Conservation (phyloP, 2,113 vertebrate genomes). For the Aspiorhynchus laticeps region DNA sequence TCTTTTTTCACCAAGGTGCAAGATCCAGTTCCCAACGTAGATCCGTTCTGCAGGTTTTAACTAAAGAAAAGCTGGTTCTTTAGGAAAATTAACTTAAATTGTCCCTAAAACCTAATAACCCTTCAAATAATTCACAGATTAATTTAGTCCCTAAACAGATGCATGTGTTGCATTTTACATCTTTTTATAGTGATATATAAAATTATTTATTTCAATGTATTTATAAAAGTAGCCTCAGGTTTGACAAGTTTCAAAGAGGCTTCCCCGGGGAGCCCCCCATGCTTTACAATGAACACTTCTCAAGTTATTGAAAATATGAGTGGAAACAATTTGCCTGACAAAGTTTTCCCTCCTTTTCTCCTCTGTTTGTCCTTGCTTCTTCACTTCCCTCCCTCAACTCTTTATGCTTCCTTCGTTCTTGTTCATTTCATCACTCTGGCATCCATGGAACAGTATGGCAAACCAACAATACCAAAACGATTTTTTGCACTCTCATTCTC, state of each 20-base stretch:
- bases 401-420: not conserved
- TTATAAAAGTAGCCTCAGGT: not conserved
- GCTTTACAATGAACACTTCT: not conserved
- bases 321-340: slow-evolving; percentile 69
- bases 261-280: not conserved
- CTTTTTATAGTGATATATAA: not conserved
- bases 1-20: not conserved
- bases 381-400: not conserved
- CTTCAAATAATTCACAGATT: not conserved
- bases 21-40: too few relatives aligned
- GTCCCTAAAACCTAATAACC: not conserved
- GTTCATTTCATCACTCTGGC: slow-evolving; percentile 65
- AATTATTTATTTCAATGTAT: not conserved
- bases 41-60: too few relatives aligned
- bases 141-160: too few relatives aligned
- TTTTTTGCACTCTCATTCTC: slow-evolving; percentile 45
- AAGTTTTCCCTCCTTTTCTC: slow-evolving; percentile 65
- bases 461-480: slow-evolving; percentile 6
- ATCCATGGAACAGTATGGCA: not conserved
- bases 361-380: not conserved
- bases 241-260: slow-evolving; percentile 1
- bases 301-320: not conserved
- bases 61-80: too few relatives aligned
- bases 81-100: not conserved
- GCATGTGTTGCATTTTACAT: not conserved